A percentile compares a stretch with the other conserved stretches of the same genome.
phyloP scores from a whole-genome alignment of 2,888 invertebrate species.

The Pasiphila rectangulata region DNA sequence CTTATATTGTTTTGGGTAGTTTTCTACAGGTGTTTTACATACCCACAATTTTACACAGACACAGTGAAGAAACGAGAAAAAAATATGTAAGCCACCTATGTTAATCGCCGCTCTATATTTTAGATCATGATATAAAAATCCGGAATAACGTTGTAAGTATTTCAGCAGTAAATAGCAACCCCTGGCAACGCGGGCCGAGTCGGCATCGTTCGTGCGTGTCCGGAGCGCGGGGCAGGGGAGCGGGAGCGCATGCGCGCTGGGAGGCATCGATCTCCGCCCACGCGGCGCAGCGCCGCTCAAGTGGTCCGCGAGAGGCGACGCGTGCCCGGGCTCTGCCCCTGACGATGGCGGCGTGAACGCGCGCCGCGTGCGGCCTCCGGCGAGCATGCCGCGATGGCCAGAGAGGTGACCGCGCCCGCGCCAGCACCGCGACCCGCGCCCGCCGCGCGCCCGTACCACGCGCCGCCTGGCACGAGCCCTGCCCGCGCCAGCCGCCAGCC shows the following conservation, averaged over 20 bases:
- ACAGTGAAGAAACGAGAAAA: no score
- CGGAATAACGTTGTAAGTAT: background rate
- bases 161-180: slow-evolving; percentile 14
- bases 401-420: slow-evolving; percentile 81
- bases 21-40: no score
- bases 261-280: slow-evolving; percentile 66
- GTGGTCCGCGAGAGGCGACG: slow-evolving; percentile 71
- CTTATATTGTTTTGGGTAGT: no score
- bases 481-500: slow-evolving; percentile 32
- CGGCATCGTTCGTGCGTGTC: slow-evolving; percentile 28
- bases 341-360: slow-evolving; percentile 79
- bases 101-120: no score
- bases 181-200: slow-evolving; percentile 24
- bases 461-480: slow-evolving; percentile 48
- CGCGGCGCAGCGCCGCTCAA: slow-evolving; percentile 51
- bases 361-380: slow-evolving; percentile 81
- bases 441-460: slow-evolving; percentile 17
- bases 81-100: no score
- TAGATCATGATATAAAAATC: no score
- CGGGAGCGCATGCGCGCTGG: slow-evolving; percentile 49
- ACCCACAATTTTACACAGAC: no score
- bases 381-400: slow-evolving; percentile 87
- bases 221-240: slow-evolving; percentile 35
- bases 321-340: slow-evolving; percentile 71
- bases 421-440: slow-evolving; percentile 23